phyloP scores from a whole-genome alignment of 2,797 vertebrate species.

The Lepus townsendii region DNA sequence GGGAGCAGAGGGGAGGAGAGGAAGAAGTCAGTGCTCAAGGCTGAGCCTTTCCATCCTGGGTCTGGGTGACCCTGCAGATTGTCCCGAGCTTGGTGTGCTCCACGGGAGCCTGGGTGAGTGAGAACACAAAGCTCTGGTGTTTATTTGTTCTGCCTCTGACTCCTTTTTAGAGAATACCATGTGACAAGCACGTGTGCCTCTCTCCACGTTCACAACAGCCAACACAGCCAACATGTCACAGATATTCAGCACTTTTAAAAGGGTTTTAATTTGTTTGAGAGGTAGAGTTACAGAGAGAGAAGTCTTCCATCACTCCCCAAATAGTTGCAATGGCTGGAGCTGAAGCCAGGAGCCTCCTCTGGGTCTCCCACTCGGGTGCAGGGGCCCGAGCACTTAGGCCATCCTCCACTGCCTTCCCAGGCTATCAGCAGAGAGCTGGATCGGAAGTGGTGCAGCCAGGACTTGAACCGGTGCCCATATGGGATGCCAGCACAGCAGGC shows the following conservation, averaged over 20 bases:
- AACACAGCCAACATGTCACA: background rate
- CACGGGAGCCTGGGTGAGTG: background rate
- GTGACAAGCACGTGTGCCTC: background rate
- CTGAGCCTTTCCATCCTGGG: background rate
- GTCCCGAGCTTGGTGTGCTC: background rate
- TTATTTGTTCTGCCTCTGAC: background rate
- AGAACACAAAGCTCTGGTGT: background rate
- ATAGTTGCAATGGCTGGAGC: too few relatives aligned
- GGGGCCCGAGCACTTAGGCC: too few relatives aligned
- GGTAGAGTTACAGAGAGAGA: too few relatives aligned
- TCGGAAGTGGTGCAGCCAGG: too few relatives aligned
- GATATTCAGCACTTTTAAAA: background rate
- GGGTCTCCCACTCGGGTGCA: too few relatives aligned
- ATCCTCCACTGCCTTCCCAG: too few relatives aligned
- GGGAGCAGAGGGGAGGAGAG: background rate
- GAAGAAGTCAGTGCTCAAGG: background rate
- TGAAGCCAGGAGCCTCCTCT: too few relatives aligned
- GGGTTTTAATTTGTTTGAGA: background rate
- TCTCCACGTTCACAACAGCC: background rate
- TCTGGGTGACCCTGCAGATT: background rate
- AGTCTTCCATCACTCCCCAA: too few relatives aligned
- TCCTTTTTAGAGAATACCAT: background rate
- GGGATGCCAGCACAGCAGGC: too few relatives aligned
- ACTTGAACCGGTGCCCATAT: too few relatives aligned
- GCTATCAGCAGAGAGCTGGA: too few relatives aligned